phyloP scores from a whole-genome alignment of 2,797 vertebrate genomes.

The Cryptoprocta ferox region DNA sequence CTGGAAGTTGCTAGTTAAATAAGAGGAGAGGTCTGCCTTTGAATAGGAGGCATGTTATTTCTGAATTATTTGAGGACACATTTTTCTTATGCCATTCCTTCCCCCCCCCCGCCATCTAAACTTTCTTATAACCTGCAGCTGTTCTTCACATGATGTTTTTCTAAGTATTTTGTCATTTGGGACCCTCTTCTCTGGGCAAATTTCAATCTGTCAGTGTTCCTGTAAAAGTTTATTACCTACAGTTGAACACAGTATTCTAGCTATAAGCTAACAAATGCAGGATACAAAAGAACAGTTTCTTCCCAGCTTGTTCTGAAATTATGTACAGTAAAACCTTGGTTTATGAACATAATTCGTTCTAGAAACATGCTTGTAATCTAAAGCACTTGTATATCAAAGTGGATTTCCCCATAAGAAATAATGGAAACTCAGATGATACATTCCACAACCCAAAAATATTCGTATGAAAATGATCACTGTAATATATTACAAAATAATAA shows the following conservation, averaged over 20 bases:
- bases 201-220: not conserved
- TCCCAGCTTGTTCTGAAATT: not conserved
- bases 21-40: not conserved
- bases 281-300: not conserved
- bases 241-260: not conserved
- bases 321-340: not conserved
- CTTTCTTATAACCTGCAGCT: not conserved
- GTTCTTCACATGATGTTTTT: not conserved
- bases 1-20: not conserved
- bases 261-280: not conserved
- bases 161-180: not conserved
- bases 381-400: too few species aligned
- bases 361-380: too few species aligned
- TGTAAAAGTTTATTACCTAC: not conserved
- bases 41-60: not conserved
- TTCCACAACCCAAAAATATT: too few species aligned
- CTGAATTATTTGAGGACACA: not conserved
- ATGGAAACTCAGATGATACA: too few species aligned
- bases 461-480: too few species aligned
- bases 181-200: not conserved
- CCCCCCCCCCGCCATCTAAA: not conserved
- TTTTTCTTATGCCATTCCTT: not conserved
- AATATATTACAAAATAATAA: too few species aligned
- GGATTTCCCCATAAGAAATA: too few species aligned
- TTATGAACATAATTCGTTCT: too few species aligned